Evolutionary conservation across 2,888 invertebrate species (phyloP), one percentile per base, ranked within the genome.

Genomic region (Sarcophaga variegata): DNA sequence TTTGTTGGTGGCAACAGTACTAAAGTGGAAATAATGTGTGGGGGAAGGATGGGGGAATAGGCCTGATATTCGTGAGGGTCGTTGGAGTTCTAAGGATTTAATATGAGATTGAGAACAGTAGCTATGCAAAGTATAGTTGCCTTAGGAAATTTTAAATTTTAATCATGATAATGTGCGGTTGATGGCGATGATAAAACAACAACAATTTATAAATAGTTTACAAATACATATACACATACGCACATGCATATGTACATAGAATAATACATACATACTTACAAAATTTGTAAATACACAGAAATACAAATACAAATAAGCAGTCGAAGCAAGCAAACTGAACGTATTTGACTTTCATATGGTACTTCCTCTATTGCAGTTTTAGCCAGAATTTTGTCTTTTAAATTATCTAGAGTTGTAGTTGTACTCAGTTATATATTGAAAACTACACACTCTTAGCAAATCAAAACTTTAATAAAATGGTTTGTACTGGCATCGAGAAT

Each of bases 101-200:
- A 62, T 10, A 72, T 14, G 66, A 20, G 49, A 62, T 3, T 6
- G 4, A 62, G 62, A 22, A n/a, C n/a, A 22, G n/a, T 62, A 22
- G 62, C 62, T 67, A 20, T 71, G 45, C 20, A 64, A 10, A 10
- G 4, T 62, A 10, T 62, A 11, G 71, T 71, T 72, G 83, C 77
- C 81, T 67, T 66, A 88, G 88, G 86, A 88, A 89, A 89, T 89
- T 89, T 88, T 86, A 88, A 89, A 90, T 90, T 91, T 91, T 90
- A 90, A 91, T 91, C 90, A 89, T 88, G 89, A 91, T 91, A 91
- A 90, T 89, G 89, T 88, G 89, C 84, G 80, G 84, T 80, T 78
- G 62, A 84, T 54, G 54, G 54, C 17, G 89, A 90, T 89, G 77
- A 83, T 78, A 83, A 54, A 76, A 83, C 83, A 83, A 83, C 77